Percentiles rank a stretch among this genome's conserved stretches.
phyloP scores from a whole-genome alignment of 2,797 vertebrate species.

The Spinibarbus caldwelli region DNA sequence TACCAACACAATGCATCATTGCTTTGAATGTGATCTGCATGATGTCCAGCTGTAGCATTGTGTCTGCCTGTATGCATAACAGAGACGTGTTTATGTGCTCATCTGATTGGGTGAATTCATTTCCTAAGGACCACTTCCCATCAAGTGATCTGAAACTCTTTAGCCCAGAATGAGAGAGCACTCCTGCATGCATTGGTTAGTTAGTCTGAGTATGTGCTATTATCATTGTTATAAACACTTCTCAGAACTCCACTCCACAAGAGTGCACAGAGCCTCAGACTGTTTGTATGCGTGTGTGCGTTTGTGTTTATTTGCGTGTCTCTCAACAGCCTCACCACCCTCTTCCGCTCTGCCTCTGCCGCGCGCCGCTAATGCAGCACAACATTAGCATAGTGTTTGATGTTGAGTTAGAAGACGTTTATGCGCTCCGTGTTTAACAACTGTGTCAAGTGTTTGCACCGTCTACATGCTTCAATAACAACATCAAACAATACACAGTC shows the following conservation, averaged over 20 bases:
- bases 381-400: conserved; percentile 83
- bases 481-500: conserved; percentile 77
- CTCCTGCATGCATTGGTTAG: conserved; percentile 55
- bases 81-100: conserved; percentile 46
- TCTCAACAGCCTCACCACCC: conserved; percentile 43
- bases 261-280: conserved; percentile 38
- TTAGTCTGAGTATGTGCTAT: conserved; percentile 55
- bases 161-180: conserved; percentile 54
- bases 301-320: conserved; percentile 48
- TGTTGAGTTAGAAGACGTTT: conserved; percentile 81
- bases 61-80: conserved; percentile 54
- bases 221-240: conserved; percentile 58
- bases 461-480: conserved; percentile 79
- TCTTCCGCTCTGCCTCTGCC: conserved; percentile 44
- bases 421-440: conserved; percentile 78
- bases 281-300: conserved; percentile 26
- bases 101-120: conserved; percentile 57
- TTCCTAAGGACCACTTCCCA: conserved; percentile 54
- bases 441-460: conserved; percentile 79
- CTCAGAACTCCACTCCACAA: conserved; percentile 37
- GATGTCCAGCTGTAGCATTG: conserved; percentile 55
- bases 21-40: conserved; percentile 33
- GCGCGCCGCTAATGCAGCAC: conserved; percentile 73
- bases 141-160: conserved; percentile 62
- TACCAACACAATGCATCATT: background rate